Base-by-base conservation (phyloP, 1,140 invertebrate species). In the Lethrus apterus region DNA sequence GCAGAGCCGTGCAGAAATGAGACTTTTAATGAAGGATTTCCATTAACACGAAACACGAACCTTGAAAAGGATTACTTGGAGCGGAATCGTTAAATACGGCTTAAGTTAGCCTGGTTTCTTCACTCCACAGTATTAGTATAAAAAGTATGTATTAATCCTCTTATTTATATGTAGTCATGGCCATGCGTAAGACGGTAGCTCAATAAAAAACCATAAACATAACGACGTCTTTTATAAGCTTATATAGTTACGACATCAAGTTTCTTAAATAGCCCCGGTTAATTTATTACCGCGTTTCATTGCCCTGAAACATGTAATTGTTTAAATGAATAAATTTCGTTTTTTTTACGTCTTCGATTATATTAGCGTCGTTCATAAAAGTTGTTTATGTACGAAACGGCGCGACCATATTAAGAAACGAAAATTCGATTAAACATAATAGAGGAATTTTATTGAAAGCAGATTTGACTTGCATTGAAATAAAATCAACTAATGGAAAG, bases 171-270 rank as follows among this genome's bases (percentile, higher is more conserved):
- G 15, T 36, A 36, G 23, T 20, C 18, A 20, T 36, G 34, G 34
- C 11, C 23, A 17, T 36, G 34, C 34, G 34, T 36, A 36, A 20
- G 19, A 36, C 34, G 34, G 34, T 36, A 36, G 34, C 34, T 36
- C 34, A 20, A 36, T 36, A 36, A 36, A 36, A 36, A 36, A 36
- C 34, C 18, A 36, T 36, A 36, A 36, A 36, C 34, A 36, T 36
- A 36, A 36, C 34, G 34, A 36, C 23, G 34, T 36, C 34, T 36
- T 36, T 36, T 36, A 36, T 36, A 36, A 36, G 34, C 19, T 36
- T 36, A 36, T 20, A 20, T 17, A 36, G 34, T 36, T 36, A 36
- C 34, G 34, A 36, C 34, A 36, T 36, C 34, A 15, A 36, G 18
- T 36, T 36, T 36, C 34, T 36, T 36, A 36, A 36, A 36, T 36